Conservation (phyloP, 2,113 vertebrate genomes). For the Melanerpes formicivorus region DNA sequence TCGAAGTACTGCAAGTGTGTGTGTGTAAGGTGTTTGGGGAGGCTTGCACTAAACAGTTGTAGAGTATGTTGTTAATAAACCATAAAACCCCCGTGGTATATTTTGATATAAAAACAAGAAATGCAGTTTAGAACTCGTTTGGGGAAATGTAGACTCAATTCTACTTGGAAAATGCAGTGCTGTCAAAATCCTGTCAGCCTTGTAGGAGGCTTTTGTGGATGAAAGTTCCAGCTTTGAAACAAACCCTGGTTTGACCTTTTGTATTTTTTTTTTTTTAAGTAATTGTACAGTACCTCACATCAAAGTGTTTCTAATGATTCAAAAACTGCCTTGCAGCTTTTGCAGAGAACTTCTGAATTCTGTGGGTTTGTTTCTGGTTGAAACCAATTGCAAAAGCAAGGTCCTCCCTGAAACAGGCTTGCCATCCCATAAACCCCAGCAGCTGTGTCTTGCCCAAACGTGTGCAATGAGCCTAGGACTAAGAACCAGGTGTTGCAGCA, state of each 20-base stretch:
- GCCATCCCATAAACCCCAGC: background rate
- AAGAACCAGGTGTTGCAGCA: background rate
- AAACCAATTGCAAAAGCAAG: background rate
- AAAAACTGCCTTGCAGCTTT: background rate
- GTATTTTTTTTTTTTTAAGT: background rate
- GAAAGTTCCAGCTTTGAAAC: background rate
- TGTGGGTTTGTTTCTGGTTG: background rate
- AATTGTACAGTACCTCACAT: background rate
- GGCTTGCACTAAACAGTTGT: background rate
- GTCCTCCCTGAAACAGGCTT: slow-evolving; percentile 9
- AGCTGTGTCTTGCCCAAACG: slow-evolving; percentile 1
- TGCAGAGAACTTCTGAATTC: background rate
- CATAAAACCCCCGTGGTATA: background rate
- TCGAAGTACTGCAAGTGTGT: background rate
- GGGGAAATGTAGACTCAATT: background rate
- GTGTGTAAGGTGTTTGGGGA: background rate
- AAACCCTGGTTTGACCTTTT: background rate
- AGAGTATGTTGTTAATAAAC: background rate
- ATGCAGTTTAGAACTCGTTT: slow-evolving; percentile 6
- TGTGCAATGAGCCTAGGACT: background rate
- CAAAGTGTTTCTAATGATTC: background rate
- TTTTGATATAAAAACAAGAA: background rate
- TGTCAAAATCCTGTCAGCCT: slow-evolving; percentile 28
- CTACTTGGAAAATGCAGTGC: slow-evolving; percentile 5
- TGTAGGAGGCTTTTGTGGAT: background rate